Evolutionary conservation across 2,113 vertebrate species (phyloP).

Genomic region (Thymallus thymallus): DNA sequence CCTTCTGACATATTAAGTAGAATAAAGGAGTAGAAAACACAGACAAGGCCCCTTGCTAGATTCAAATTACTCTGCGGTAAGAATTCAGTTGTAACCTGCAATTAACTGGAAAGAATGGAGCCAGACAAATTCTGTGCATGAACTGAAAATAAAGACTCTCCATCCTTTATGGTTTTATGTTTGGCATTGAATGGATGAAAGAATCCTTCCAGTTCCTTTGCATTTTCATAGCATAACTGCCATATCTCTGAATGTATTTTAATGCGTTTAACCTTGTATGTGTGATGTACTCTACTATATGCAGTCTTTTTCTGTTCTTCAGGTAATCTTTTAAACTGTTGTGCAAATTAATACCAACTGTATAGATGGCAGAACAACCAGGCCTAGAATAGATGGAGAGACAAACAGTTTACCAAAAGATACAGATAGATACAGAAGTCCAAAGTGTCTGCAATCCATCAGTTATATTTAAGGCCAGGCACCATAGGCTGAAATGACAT

Average conservation of each 20-base stretch:
- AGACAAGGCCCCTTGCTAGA: slow-evolving; percentile 86
- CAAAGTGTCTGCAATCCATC: background rate
- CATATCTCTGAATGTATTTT: slow-evolving; percentile 17
- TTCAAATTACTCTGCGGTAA: slow-evolving; percentile 87
- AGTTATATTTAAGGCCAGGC: no score
- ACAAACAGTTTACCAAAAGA: background rate
- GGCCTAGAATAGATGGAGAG: background rate
- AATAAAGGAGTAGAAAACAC: slow-evolving; percentile 93
- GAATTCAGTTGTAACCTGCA: slow-evolving; percentile 93
- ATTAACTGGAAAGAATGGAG: slow-evolving; percentile 92
- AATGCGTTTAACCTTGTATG: slow-evolving; percentile 22
- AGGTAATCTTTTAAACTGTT: background rate
- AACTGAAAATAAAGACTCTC: slow-evolving; percentile 70
- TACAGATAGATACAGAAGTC: background rate
- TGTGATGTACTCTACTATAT: background rate
- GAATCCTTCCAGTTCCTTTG: slow-evolving; percentile 29
- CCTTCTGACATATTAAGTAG: slow-evolving; percentile 99
- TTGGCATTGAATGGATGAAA: slow-evolving; percentile 54
- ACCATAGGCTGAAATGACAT: no score
- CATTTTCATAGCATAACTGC: background rate
- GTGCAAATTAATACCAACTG: background rate
- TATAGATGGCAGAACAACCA: background rate
- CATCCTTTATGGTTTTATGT: slow-evolving; percentile 65
- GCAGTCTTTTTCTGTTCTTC: slow-evolving; percentile 1
- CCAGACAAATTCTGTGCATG: slow-evolving; percentile 77